Percentiles rank a stretch among this genome's conserved stretches.
These are phyloP conservation scores for Protonemura montana DNA, from an alignment of 2,888 invertebrate species.

Conservation along the genomic window DNA sequence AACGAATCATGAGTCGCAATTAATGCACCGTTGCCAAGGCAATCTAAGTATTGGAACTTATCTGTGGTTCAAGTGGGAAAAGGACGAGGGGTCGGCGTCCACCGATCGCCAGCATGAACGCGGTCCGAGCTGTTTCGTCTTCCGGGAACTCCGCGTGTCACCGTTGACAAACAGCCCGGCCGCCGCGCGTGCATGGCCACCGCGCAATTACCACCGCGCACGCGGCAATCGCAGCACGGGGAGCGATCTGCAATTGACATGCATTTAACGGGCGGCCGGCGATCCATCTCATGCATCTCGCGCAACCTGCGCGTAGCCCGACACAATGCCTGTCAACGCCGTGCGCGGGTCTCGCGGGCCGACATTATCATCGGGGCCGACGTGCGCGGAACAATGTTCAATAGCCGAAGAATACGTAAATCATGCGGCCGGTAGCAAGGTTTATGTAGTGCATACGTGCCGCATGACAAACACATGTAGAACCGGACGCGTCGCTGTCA, in stretches of 20 bases:
- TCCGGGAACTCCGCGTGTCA: too few relatives aligned
- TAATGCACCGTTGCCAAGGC: not conserved
- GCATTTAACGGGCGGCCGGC: not conserved
- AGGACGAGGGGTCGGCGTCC: too few relatives aligned
- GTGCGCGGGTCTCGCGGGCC: not conserved
- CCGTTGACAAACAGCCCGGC: too few relatives aligned
- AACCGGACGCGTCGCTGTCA: not conserved
- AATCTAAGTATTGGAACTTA: not conserved
- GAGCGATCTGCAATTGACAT: not conserved
- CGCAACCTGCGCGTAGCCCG: not conserved
- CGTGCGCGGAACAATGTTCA: constrained; percentile 21
- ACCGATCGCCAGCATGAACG: too few relatives aligned
- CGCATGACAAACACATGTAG: constrained; percentile 9
- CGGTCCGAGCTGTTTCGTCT: too few relatives aligned
- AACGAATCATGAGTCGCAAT: not conserved
- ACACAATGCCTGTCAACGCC: not conserved
- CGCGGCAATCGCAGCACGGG: too few relatives aligned
- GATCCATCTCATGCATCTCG: not conserved
- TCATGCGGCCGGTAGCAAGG: not conserved
- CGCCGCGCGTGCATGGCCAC: too few relatives aligned
- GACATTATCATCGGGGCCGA: not conserved
- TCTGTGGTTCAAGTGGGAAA: too few relatives aligned
- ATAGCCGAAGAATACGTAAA: constrained; percentile 27
- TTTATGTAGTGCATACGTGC: not conserved
- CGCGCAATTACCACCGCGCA: too few relatives aligned